Evolutionary conservation across 2,113 vertebrate genomes (phyloP).

Genomic region (Eretmochelys imbricata): DNA sequence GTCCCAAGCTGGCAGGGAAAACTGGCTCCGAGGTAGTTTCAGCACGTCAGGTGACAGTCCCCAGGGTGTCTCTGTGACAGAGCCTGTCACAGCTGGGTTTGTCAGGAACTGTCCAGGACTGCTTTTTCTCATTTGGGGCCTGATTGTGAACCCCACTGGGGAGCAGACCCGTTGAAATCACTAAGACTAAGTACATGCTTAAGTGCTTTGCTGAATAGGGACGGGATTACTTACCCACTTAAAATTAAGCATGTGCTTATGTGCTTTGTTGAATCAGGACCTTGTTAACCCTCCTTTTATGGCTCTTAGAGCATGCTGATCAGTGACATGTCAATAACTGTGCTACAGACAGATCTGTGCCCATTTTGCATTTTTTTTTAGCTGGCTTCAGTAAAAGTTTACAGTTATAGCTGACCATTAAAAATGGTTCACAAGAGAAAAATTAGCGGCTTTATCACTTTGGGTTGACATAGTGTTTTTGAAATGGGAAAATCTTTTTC

Average conservation of each 20-base stretch:
- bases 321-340: neutral
- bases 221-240: neutral
- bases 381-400: neutral
- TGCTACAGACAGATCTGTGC: neutral
- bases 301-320: neutral
- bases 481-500: constrained; percentile 18
- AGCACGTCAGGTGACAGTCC: too few species aligned
- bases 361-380: too few species aligned
- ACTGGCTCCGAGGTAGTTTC: too few species aligned
- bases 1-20: too few species aligned
- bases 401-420: neutral
- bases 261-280: neutral
- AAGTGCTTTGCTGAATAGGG: neutral
- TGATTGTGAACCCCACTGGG: neutral
- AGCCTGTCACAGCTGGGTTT: neutral
- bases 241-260: neutral
- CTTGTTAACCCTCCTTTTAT: neutral
- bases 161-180: neutral
- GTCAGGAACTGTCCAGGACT: too few species aligned
- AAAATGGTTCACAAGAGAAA: neutral
- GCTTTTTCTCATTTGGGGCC: neutral
- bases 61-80: too few species aligned
- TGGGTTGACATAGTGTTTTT: constrained; percentile 8
- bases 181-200: too few species aligned
- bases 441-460: constrained; percentile 29